A percentile compares a stretch with the other conserved stretches of the same genome.
Conservation (phyloP, 2,113 vertebrate species). For the Gasterosteus nipponicus region DNA sequence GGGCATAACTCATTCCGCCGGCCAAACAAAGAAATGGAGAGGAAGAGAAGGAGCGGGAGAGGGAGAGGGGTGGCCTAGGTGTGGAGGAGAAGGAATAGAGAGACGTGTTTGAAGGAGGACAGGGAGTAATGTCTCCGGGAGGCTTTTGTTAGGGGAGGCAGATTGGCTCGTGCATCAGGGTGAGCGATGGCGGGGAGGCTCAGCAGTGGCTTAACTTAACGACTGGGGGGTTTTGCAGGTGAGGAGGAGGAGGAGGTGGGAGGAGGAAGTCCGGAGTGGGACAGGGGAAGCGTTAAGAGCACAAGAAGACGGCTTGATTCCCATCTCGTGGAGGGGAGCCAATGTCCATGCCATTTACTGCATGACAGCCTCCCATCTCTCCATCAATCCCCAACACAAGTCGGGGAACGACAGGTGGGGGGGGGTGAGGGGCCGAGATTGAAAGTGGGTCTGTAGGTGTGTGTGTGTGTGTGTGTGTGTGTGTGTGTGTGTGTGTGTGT, state of each 20-base stretch:
- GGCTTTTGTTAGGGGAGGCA: constrained; percentile 27
- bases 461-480: no score
- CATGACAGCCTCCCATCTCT: constrained; percentile 70
- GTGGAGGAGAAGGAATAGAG: constrained; percentile 1
- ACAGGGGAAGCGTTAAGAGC: constrained; percentile 40
- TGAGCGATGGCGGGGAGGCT: constrained; percentile 17
- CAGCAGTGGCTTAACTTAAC: neutral
- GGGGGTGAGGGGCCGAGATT: neutral
- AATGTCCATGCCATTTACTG: constrained; percentile 73
- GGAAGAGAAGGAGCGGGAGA: neutral
- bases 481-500: no score
- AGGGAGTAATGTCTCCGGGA: constrained; percentile 18
- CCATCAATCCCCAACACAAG: constrained; percentile 64
- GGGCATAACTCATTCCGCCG: constrained; percentile 36
- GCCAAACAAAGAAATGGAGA: constrained; percentile 42
- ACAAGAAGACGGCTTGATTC: constrained; percentile 56
- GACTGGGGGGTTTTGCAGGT: constrained; percentile 1
- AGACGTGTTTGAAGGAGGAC: constrained; percentile 1
- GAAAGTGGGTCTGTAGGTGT: neutral
- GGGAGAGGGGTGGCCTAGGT: neutral
- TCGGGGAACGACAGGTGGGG: neutral
- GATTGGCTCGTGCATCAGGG: constrained; percentile 34
- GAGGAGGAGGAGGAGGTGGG: constrained; percentile 5
- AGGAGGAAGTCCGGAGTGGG: constrained; percentile 5
- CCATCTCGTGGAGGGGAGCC: constrained; percentile 56